Evolutionary conservation across 2,113 vertebrate species (phyloP).

Genomic region (Ceuthmochares aereus): DNA sequence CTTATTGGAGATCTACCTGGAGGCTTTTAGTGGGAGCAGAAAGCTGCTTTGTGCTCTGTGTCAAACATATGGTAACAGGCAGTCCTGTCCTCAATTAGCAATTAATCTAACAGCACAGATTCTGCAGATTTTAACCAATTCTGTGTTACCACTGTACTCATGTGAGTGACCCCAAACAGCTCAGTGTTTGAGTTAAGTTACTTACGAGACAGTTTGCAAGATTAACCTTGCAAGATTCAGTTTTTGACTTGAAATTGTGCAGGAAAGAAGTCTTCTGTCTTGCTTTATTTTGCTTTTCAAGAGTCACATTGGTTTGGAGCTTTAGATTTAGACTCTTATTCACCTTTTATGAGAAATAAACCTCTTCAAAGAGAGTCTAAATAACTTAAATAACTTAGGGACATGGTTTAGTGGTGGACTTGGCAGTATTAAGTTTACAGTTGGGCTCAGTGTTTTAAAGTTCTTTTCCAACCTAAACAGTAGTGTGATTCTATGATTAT

Average conservation of each 20-base stretch:
- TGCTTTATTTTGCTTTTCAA: rapidly evolving
- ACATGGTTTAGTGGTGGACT: no score
- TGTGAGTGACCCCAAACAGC: not conserved
- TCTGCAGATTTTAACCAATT: not conserved
- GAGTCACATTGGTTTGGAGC: not conserved
- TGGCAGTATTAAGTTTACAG: no score
- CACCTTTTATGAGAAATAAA: not conserved
- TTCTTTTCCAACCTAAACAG: no score
- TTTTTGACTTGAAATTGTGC: not conserved
- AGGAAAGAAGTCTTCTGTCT: not conserved
- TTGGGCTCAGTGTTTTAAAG: no score
- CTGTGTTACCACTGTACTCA: not conserved
- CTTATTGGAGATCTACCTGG: not conserved
- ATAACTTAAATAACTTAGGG: no score
- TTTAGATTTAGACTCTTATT: not conserved
- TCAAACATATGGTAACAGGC: not conserved
- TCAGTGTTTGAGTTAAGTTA: not conserved
- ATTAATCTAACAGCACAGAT: not conserved
- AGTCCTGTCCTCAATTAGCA: not conserved
- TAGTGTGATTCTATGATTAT: no score
- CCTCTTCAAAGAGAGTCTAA: not conserved
- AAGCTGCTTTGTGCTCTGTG: not conserved
- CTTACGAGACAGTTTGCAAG: not conserved
- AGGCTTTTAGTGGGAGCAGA: not conserved
- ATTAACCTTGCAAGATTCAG: not conserved